phyloP scores from a whole-genome alignment of 2,888 invertebrate genomes.

The Amitus sp. region DNA sequence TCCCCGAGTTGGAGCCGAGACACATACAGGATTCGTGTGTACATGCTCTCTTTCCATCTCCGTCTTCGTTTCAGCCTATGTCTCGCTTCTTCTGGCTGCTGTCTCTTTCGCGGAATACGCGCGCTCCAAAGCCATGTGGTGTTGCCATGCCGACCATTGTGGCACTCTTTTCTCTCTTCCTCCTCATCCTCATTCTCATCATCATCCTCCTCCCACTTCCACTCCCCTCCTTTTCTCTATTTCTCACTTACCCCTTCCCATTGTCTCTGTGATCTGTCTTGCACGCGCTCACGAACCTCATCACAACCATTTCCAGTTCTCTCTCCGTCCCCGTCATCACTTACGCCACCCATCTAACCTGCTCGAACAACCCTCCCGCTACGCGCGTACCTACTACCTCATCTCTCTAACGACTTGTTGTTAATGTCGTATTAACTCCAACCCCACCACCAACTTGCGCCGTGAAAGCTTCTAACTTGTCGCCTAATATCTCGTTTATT shows the following conservation, averaged over 20 bases:
- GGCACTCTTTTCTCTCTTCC: conserved; percentile 40
- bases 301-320: conserved; percentile 6
- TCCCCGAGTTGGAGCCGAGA: conserved; percentile 56
- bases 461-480: conserved; percentile 15
- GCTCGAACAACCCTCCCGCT: conserved; percentile 18
- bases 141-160: conserved; percentile 63
- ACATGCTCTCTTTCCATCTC: conserved; percentile 27
- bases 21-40: conserved; percentile 34
- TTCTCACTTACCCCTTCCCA: conserved; percentile 15
- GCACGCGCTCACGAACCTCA: conserved; percentile 14
- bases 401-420: conserved; percentile 62
- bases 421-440: conserved; percentile 60
- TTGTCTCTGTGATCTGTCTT: no score
- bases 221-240: conserved; percentile 20
- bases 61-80: conserved; percentile 5
- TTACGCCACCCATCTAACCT: conserved; percentile 33
- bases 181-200: no score
- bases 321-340: conserved; percentile 35
- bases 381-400: conserved; percentile 39
- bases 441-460: conserved; percentile 51
- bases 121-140: conserved; percentile 47
- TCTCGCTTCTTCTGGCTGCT: conserved; percentile 11
- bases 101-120: conserved; percentile 17
- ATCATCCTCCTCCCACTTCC: conserved; percentile 13
- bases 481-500: conserved; percentile 13